Evolutionary conservation across 1,140 invertebrate genomes (phyloP), one percentile per base, ranked within the genome.

Genomic region (Cotesia chilonis): DNA sequence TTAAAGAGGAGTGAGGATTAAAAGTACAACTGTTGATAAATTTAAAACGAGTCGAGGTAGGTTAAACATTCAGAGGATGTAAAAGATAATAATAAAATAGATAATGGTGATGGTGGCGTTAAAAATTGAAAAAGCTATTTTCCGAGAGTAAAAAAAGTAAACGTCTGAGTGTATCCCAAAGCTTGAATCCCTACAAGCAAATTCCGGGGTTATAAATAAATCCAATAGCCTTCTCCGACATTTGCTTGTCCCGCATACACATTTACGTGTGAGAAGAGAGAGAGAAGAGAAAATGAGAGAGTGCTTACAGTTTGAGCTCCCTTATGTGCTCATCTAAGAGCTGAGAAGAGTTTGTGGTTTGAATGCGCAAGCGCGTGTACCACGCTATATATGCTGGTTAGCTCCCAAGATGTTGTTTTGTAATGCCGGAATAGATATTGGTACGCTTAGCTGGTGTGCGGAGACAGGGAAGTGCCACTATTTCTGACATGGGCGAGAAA

Each of bases 351-450:
- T 35, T 47, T 47, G 41, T 47, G 41, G 41, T 47, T 47, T 47
- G n/a, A 55, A 57, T 54, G 57, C 65, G 71, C 65, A 60, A 36
- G 65, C 71, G 67, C 68, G 35, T 41, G 57, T 70, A 75, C 55
- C 59, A 41, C 52, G 47, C 7, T 47, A 9, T 37, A 38, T 52
- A 64, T 47, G 74, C 75, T 72, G 77, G 73, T 47, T 28, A 28
- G 3, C 28, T 28, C 41, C 67, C 68, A 73, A 79, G 80, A 78
- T 81, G 87, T 85, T 86, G 83, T 87, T 87, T 86, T 84, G 84
- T 81, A 84, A 81, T 70, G 85, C 85, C 81, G 83, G 85, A 88
- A 88, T 88, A 87, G 85, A 87, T 87, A 86, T 87, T 78, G 83
- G 83, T 78, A 79, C 87, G 87, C 28, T 28, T 28, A 28, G 28